Evolutionary conservation across 2,113 vertebrate genomes (phyloP).

Genomic region (Pterophyllum scalare): DNA sequence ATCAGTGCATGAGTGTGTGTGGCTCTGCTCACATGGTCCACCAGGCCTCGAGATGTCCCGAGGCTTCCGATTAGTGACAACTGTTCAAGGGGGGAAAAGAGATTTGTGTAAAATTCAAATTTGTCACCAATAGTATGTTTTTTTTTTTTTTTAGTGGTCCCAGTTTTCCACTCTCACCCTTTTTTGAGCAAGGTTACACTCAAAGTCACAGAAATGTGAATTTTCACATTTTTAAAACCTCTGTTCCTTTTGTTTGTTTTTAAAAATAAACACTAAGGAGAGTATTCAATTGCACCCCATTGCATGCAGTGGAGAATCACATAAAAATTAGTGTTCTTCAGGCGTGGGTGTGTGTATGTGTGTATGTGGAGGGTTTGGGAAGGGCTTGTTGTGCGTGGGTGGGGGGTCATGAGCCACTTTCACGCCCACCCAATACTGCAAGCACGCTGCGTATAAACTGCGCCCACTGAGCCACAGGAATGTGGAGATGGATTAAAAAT

Average conservation of each 20-base stretch:
- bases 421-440: conserved; percentile 36
- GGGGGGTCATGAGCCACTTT: conserved; percentile 45
- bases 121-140: conserved; percentile 65
- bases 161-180: neutral
- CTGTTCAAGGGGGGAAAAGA: conserved; percentile 45
- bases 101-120: conserved; percentile 70
- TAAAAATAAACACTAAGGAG: neutral
- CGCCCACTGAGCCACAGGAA: conserved; percentile 30
- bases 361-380: neutral
- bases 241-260: neutral
- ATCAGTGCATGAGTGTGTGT: conserved; percentile 80
- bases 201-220: neutral
- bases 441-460: conserved; percentile 27
- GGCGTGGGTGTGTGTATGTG: neutral
- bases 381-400: conserved; percentile 12
- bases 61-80: conserved; percentile 82
- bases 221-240: neutral
- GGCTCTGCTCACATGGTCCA: conserved; percentile 80
- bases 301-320: neutral
- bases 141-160: neutral
- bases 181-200: conserved; percentile 5
- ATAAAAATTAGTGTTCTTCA: conserved; percentile 23
- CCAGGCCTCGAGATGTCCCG: conserved; percentile 76
- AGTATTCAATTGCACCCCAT: neutral
- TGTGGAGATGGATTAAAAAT: conserved; percentile 67